A percentile compares a stretch with the other conserved stretches of the same genome.
phyloP scores from a whole-genome alignment of 2,113 vertebrate genomes.

The Castor canadensis region DNA sequence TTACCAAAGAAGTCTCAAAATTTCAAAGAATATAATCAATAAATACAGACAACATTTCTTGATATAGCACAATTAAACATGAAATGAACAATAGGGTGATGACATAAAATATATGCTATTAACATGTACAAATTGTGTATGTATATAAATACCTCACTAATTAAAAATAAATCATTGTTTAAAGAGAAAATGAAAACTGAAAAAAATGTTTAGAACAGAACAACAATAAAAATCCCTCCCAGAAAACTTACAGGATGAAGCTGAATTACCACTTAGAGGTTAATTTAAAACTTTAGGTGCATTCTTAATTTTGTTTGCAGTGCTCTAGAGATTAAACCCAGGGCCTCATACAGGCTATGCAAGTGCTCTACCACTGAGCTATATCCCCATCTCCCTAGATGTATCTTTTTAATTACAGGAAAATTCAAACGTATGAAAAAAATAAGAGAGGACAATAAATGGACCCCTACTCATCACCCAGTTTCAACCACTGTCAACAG shows the following conservation, averaged over 20 bases:
- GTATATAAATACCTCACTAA: background rate
- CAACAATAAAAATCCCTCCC: background rate
- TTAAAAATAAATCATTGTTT: background rate
- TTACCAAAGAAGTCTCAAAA: background rate
- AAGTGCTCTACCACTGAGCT: background rate
- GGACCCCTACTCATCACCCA: background rate
- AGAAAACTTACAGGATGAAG: background rate
- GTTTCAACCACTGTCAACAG: background rate
- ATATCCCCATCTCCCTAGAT: background rate
- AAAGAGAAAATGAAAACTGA: background rate
- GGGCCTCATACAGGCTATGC: background rate
- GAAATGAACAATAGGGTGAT: background rate
- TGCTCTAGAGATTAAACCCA: background rate
- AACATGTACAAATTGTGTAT: background rate
- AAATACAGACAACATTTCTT: background rate
- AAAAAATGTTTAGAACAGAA: conserved; percentile 31
- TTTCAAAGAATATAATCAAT: conserved; percentile 10
- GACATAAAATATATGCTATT: background rate
- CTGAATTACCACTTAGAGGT: background rate
- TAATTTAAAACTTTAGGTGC: conserved; percentile 19
- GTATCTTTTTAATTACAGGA: background rate
- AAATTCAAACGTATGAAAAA: background rate
- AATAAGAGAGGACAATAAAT: background rate
- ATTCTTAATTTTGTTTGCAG: background rate
- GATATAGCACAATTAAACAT: background rate